Conservation (phyloP, 1,140 invertebrate species). For the Drosophila nannoptera region DNA sequence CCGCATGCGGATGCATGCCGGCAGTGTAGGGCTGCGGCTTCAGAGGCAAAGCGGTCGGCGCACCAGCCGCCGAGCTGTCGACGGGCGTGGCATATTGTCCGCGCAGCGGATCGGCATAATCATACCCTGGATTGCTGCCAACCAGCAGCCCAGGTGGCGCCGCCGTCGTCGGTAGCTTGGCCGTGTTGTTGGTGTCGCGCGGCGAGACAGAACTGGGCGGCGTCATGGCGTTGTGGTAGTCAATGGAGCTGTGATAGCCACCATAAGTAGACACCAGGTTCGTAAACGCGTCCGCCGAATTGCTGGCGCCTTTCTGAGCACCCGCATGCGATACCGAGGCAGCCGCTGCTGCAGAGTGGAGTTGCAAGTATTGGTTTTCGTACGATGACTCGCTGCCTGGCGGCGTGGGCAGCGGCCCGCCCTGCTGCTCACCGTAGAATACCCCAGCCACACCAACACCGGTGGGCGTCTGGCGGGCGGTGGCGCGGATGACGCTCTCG, state of each 20-base stretch:
- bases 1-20: slow-evolving; percentile 79
- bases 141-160: slow-evolving; percentile 81
- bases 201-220: slow-evolving; percentile 96
- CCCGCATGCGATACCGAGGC: slow-evolving; percentile 39
- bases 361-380: slow-evolving; percentile 85
- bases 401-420: slow-evolving; percentile 90
- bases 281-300: slow-evolving; percentile 81
- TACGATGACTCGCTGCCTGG: slow-evolving; percentile 91
- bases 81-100: slow-evolving; percentile 69
- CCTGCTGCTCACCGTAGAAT: slow-evolving; percentile 80
- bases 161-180: slow-evolving; percentile 85
- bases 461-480: slow-evolving; percentile 78
- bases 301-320: slow-evolving; percentile 64
- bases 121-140: slow-evolving; percentile 79
- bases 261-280: slow-evolving; percentile 83
- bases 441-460: slow-evolving; percentile 61
- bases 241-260: slow-evolving; percentile 84
- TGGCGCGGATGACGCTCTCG: slow-evolving; percentile 94
- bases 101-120: slow-evolving; percentile 65
- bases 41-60: slow-evolving; percentile 84
- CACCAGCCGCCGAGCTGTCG: slow-evolving; percentile 77
- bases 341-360: slow-evolving; percentile 81
- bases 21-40: slow-evolving; percentile 93
- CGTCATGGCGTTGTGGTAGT: slow-evolving; percentile 95
- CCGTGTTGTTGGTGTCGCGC: slow-evolving; percentile 82